Base-by-base conservation (phyloP, 2,888 invertebrate genomes). In the Andrena chrysosceles region DNA sequence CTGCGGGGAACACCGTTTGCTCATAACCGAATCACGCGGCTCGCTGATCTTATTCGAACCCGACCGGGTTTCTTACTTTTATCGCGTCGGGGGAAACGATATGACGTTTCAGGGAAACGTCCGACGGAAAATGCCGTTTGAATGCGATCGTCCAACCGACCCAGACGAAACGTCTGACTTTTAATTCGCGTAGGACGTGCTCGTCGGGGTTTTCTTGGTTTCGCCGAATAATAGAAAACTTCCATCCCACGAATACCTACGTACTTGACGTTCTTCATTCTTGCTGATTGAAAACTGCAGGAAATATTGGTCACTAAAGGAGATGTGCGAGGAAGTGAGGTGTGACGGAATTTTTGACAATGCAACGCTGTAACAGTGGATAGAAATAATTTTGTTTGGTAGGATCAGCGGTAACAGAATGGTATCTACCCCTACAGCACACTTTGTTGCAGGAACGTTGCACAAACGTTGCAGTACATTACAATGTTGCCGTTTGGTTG, bases 21-120 rank as follows among this genome's bases (percentile, higher is more conserved):
- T 68, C 64, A 62, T 88, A 87, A 88, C 80, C 83, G 88, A 78
- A 87, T 87, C 85, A 87, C 59, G 68, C 88, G 66, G 68, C 49
- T 77, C 77, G 81, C 72, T 80, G 85, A 83, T 88, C 81, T 85
- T 73, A 72, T 83, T 88, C 83, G 79, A 35, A 42, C 60, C 49
- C 64, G 49, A 29, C 35, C 23, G 52, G 56, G 33, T 63, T 48
- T 68, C 72, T 64, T 71, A 48, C 68, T 69, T 73, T 80, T 69
- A 48, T 59, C 75, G 63, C 63, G 70, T 54, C 67, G 20, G 20
- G 31, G 13, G 70, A 70, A 42, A 70, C 26, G 62, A 54, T 74
- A 67, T 59, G 71, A 81, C 73, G 73, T 59, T 54, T 66, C 52
- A 20, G 20, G 1, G 48, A 48, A 23, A 54, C 13, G 52, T 54